Evolutionary conservation across 2,113 vertebrate genomes (phyloP).

Genomic region (Apeltes quadracus): DNA sequence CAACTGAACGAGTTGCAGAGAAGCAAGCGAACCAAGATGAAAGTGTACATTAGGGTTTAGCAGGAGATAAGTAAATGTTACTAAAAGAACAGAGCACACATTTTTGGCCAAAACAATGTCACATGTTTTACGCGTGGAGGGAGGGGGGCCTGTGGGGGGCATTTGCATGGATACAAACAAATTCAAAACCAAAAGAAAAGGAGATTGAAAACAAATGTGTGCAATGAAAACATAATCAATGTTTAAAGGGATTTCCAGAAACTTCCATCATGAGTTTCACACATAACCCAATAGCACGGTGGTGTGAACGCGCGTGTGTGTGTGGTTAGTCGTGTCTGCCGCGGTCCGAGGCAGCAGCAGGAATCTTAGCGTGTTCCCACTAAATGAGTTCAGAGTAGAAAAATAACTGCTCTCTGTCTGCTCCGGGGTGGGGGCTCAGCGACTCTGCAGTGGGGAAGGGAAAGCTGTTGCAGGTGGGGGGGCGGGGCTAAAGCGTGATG

Average conservation of each 20-base stretch:
- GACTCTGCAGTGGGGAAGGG: constrained; percentile 22
- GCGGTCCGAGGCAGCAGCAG: constrained; percentile 7
- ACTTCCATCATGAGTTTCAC: constrained; percentile 9
- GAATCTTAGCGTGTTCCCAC: constrained; percentile 17
- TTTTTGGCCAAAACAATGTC: not conserved
- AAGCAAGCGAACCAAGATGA: constrained; percentile 1
- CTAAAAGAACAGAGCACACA: not conserved
- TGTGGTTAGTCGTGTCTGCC: constrained; percentile 28
- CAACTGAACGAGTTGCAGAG: constrained; percentile 5
- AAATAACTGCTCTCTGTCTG: constrained; percentile 45
- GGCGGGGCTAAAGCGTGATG: constrained; percentile 89
- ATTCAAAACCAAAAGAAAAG: not conserved
- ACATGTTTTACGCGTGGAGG: not conserved
- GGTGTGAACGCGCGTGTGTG: constrained; percentile 24
- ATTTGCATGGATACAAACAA: constrained; percentile 1
- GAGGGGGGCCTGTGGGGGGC: not conserved
- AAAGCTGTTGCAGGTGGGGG: not conserved
- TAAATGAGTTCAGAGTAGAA: constrained; percentile 37
- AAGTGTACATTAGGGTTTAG: not conserved
- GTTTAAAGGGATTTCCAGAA: constrained; percentile 8
- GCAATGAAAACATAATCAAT: constrained; percentile 11
- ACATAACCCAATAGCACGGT: constrained; percentile 6
- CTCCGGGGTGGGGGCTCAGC: constrained; percentile 17
- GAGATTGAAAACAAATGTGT: constrained; percentile 15
- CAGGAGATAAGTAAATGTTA: not conserved